Evolutionary conservation across 2,888 invertebrate species (phyloP), one percentile per base, ranked within the genome.

Genomic region (Asteroscopus sphinx): DNA sequence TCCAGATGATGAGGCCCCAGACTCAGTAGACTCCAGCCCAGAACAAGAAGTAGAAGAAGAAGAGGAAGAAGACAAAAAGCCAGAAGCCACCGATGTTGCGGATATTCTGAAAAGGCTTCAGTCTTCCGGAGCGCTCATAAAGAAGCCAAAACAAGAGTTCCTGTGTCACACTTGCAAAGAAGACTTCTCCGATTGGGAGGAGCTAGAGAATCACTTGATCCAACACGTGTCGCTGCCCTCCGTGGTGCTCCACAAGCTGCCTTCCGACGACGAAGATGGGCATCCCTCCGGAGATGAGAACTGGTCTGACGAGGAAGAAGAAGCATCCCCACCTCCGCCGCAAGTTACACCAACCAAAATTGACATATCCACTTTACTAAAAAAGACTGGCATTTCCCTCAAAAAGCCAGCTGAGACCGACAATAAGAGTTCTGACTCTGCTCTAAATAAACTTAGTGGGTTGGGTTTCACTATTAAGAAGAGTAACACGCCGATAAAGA

Each of bases 181-280:
- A 56, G 92, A 93, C 54, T 96, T 94, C 77, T 82, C 81, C 9
- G 81, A 87, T 66, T 92, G 92, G 86, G 85, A 87, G 36, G 92
- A 90, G 12, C 79, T 95, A 59, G 89, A 95, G 69, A 87, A 88
- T 11, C 96, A 96, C 81, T 86, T 95, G 9, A 87, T 95, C 28
- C 90, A 92, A 48, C 95, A 95, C 89, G 94, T 96, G 39, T 94
- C 93, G 6, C 89, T 95, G 74, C 95, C 95, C 39, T 86, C 83
- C 0, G 86, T 96, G 53, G 82, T 92, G 37, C 70, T 95, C 64
- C 88, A 92, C 73, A 93, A 90, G 77, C 89, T 94, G 82, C 93
- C 94, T 66, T 95, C 95, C 81, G 88, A 95, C 94, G 91, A 91
- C 85, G 88, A 95, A 90, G 90, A 91, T 56, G 79, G 77, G 36